Percentiles rank a stretch among this genome's conserved stretches.
These are phyloP conservation scores for Hypercompe scribonia DNA, from an alignment of 2,888 invertebrate species.

Conservation along the genomic window DNA sequence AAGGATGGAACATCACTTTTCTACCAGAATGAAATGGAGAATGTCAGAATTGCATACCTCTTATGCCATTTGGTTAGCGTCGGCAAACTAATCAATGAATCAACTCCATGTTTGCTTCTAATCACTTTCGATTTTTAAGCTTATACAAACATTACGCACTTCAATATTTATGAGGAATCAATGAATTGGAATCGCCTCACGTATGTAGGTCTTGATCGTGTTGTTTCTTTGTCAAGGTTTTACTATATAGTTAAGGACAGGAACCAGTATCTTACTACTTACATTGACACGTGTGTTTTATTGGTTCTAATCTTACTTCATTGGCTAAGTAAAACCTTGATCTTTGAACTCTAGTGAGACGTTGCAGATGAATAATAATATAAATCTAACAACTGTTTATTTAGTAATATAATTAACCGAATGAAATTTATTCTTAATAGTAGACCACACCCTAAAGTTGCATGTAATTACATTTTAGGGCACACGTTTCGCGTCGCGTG, in stretches of 20 bases:
- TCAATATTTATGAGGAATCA: constrained; percentile 20
- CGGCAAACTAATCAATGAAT: constrained; percentile 18
- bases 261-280: neutral
- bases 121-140: constrained; percentile 8
- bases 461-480: constrained; percentile 50
- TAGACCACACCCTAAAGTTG: constrained; percentile 42
- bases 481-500: constrained; percentile 59
- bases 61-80: constrained; percentile 10
- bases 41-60: neutral
- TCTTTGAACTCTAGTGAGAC: neutral
- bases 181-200: constrained; percentile 16
- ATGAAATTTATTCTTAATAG: constrained; percentile 9
- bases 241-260: neutral
- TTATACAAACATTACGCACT: neutral
- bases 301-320: neutral
- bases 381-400: neutral
- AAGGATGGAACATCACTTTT: neutral
- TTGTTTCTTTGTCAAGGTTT: neutral
- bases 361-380: neutral
- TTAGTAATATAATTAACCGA: neutral
- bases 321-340: constrained; percentile 3
- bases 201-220: constrained; percentile 13
- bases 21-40: no score
- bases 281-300: constrained; percentile 1
- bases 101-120: constrained; percentile 16